Evolutionary conservation across 2,797 vertebrate species (phyloP), one percentile per base, ranked within the genome.

Genomic region (Lophotriccus pileatus): DNA sequence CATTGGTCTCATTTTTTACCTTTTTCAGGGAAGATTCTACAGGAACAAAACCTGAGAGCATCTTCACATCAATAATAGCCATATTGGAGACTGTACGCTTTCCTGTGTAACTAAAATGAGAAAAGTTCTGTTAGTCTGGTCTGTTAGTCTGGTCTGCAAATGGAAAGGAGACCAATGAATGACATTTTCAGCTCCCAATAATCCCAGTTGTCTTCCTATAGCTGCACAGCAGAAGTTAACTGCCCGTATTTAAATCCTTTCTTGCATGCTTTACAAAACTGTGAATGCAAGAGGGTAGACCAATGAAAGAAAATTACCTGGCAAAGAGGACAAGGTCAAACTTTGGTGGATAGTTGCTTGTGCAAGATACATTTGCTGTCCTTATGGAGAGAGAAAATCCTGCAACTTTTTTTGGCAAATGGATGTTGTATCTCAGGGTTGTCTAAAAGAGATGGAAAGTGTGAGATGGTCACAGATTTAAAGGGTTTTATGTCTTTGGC

Each of bases 11-110:
- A n/a, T 73, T 67, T n/a, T 89, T 96, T 97, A 97, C 97, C 96
- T 97, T 81, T 79, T 77, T 7, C 58, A 97, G 39, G 30, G 97
- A 97, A 36, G 95, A 94, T 37, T 82, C 95, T 32, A 95, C 64
- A n/a, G 97, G 96, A 67, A 95, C 86, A 75, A 91, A 97, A 58
- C 96, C 97, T 3, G 97, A 97, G 58, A 97, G 96, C 97, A 98
- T 97, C 95, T 97, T 97, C 70, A 97, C 93, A 1, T 97, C 96
- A 60, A 97, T 82, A 68, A 98, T 94, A 49, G 93, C 96, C 97
- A 98, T 97, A 69, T 98, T 97, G 59, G 97, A 97, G 77, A 87
- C 19, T 0, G 37, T 44, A 24, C 90, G 91, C 18, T 59, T 95
- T 79, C 97, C 97, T 15, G 74, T 68, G 50, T 97, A 97, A 52